These are phyloP conservation scores for Lamprologus tigripictilis DNA, from an alignment of 2,113 vertebrate species.

Conservation along the genomic window DNA sequence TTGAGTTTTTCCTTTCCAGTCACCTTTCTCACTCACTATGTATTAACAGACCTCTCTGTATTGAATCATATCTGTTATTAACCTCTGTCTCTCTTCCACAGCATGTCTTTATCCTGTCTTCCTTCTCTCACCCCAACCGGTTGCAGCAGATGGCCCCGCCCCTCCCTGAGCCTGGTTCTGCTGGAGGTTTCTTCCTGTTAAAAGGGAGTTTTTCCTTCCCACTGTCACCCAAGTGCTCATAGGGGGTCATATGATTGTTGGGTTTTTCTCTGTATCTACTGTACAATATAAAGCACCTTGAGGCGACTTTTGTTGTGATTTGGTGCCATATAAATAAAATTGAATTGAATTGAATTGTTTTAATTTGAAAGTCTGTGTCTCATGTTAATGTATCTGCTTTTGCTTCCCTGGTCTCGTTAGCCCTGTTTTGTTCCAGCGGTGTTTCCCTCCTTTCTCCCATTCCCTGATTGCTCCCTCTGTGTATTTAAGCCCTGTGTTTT, in stretches of 20 bases:
- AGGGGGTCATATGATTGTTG: neutral
- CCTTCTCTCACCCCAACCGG: accelerated
- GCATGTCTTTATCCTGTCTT: neutral
- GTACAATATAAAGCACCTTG: neutral
- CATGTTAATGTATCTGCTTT: neutral
- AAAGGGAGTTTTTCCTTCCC: neutral
- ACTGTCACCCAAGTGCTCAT: neutral
- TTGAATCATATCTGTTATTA: no score
- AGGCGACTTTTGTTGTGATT: neutral
- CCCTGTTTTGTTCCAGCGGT: neutral
- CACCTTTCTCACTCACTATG: no score
- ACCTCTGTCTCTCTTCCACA: no score
- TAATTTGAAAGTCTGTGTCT: neutral
- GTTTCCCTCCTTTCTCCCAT: neutral
- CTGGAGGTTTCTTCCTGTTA: neutral
- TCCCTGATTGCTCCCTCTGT: neutral
- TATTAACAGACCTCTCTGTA: accelerated
- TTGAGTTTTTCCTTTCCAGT: no score
- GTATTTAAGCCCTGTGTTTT: neutral
- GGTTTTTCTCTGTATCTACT: neutral
- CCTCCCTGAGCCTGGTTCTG: accelerated
- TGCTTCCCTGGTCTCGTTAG: neutral
- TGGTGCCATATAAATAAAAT: neutral
- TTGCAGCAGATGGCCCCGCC: accelerated
- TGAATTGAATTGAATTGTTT: neutral